A percentile compares a stretch with the other conserved stretches of the same genome.
Conservation (phyloP, 2,797 vertebrate species). For the Anguilla obscura region DNA sequence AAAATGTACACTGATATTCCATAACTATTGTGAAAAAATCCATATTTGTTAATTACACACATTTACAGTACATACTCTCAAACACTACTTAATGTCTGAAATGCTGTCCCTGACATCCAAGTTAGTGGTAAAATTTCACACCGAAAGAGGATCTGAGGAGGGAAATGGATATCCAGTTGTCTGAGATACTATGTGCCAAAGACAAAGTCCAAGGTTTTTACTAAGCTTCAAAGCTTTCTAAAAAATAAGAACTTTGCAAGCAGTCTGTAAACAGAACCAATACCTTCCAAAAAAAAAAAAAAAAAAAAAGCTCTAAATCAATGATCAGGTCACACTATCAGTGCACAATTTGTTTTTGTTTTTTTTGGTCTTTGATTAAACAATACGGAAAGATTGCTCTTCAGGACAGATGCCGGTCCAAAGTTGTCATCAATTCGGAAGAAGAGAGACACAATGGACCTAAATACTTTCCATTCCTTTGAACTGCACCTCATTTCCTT, state of each 20-base stretch:
- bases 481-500: constrained; percentile 30
- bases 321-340: constrained; percentile 2
- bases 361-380: constrained; percentile 26
- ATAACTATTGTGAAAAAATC: constrained; percentile 36
- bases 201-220: not conserved
- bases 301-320: not conserved
- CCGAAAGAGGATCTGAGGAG: not conserved
- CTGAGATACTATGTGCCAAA: constrained; percentile 8
- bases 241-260: not conserved
- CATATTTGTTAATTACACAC: constrained; percentile 1
- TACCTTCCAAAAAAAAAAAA: not conserved
- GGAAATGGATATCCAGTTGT: not conserved
- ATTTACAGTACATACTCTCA: constrained; percentile 9
- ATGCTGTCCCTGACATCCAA: not conserved
- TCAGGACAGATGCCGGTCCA: not conserved
- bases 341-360: not conserved
- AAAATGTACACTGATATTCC: constrained; percentile 36
- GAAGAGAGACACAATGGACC: not conserved
- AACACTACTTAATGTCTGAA: constrained; percentile 11
- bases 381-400: not conserved
- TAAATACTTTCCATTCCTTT: not conserved
- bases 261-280: not conserved
- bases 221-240: not conserved
- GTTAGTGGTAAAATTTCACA: not conserved
- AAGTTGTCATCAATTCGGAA: not conserved